Evolutionary conservation across 2,113 vertebrate genomes (phyloP).

Genomic region (Hippocampus comes): DNA sequence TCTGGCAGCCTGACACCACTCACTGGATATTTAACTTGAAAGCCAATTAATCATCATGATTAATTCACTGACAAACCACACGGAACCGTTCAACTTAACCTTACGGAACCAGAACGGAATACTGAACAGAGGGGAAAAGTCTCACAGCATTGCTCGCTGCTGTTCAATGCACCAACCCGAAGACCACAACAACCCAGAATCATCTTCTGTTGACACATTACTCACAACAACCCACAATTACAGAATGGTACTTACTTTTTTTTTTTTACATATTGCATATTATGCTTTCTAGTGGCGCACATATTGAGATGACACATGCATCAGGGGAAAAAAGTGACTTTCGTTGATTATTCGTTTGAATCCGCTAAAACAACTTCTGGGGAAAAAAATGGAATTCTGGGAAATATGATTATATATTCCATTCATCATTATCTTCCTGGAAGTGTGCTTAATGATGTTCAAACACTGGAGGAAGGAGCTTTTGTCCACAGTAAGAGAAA

Average conservation of each 20-base stretch:
- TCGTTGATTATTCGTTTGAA: background rate
- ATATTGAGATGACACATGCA: background rate
- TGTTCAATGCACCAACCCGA: constrained; percentile 35
- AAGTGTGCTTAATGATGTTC: constrained; percentile 43
- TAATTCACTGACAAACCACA: constrained; percentile 77
- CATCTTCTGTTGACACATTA: background rate
- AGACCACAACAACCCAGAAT: constrained; percentile 21
- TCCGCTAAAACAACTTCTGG: background rate
- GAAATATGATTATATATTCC: constrained; percentile 50
- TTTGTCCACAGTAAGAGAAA: constrained; percentile 36
- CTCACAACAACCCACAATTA: background rate
- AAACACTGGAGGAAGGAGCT: constrained; percentile 27
- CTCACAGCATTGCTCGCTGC: constrained; percentile 43
- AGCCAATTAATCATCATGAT: constrained; percentile 81
- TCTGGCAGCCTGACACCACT: constrained; percentile 75
- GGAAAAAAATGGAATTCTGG: constrained; percentile 7
- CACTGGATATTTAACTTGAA: constrained; percentile 78
- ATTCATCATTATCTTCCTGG: constrained; percentile 45
- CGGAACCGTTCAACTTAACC: constrained; percentile 71
- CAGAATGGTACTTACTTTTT: background rate
- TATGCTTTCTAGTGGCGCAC: background rate
- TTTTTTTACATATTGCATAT: background rate
- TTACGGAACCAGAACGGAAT: constrained; percentile 43
- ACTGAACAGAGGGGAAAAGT: constrained; percentile 30
- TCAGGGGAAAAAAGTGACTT: background rate